Evolutionary conservation across 2,113 vertebrate genomes (phyloP).

Genomic region (Siniperca knerii): DNA sequence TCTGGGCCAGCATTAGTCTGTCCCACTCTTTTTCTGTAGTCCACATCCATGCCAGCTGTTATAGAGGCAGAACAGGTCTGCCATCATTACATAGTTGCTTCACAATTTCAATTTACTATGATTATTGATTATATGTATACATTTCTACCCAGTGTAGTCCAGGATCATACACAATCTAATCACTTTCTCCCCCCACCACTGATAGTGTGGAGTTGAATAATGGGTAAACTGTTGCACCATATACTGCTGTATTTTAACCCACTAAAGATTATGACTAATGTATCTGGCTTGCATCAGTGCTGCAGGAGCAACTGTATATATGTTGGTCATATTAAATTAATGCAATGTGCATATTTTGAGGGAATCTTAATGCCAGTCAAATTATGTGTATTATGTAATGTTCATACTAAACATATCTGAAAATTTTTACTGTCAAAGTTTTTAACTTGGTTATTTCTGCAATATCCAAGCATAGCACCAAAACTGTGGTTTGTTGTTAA

Average conservation of each 20-base stretch:
- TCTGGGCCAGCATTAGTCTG: conserved; percentile 27
- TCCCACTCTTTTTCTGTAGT: conserved; percentile 1
- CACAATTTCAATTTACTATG: neutral
- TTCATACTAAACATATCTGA: too few relatives aligned
- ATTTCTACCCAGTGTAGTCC: neutral
- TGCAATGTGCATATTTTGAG: neutral
- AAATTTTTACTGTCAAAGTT: too few relatives aligned
- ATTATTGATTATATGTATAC: neutral
- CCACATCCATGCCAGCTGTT: conserved; percentile 21
- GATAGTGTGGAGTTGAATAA: neutral
- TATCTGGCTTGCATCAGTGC: neutral
- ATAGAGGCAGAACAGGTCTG: conserved; percentile 18
- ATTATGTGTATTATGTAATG: neutral
- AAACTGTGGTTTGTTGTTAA: neutral
- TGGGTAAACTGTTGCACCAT: neutral
- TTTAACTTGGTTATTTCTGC: too few relatives aligned
- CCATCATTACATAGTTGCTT: neutral
- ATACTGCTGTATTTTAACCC: neutral
- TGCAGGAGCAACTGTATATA: neutral
- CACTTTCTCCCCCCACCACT: neutral
- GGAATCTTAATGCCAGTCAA: neutral
- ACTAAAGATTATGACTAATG: neutral
- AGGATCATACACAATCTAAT: neutral
- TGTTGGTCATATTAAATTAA: neutral
- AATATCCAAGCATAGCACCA: neutral